phyloP scores from a whole-genome alignment of 1,140 invertebrate genomes.

The Drosophila murphyi region DNA sequence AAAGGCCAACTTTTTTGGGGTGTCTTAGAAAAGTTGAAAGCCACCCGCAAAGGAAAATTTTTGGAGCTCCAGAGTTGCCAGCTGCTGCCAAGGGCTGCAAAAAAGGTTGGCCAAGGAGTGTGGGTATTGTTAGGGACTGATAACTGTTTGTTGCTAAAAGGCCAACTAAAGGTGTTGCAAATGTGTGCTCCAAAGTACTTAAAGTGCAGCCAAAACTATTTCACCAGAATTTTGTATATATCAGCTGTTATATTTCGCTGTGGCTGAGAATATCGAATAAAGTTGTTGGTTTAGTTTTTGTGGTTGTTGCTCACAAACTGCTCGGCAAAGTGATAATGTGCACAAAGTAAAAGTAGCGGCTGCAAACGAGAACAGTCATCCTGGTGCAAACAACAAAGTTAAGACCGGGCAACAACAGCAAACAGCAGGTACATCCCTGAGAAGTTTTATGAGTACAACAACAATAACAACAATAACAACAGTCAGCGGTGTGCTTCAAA shows the following conservation, averaged over 20 bases:
- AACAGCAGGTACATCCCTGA: constrained; percentile 14
- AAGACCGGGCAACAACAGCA: constrained; percentile 42
- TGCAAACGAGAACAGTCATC: constrained; percentile 25
- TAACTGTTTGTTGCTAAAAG: constrained; percentile 56
- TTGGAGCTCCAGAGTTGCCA: constrained; percentile 38
- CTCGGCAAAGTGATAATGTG: constrained; percentile 69
- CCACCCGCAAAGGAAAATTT: constrained; percentile 39
- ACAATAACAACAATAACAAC: constrained; percentile 26
- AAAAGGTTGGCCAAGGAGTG: neutral
- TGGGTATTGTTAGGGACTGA: neutral
- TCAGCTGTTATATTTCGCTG: constrained; percentile 19
- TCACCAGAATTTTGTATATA: constrained; percentile 57
- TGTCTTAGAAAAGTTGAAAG: constrained; percentile 39
- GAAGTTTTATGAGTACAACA: constrained; percentile 43
- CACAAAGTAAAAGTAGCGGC: constrained; percentile 74
- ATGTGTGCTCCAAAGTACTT: constrained; percentile 73
- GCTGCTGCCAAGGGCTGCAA: constrained; percentile 26
- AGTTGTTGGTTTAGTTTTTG: constrained; percentile 46
- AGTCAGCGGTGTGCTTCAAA: constrained; percentile 27
- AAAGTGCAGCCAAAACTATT: constrained; percentile 73
- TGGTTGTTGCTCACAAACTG: constrained; percentile 33
- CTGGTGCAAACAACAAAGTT: constrained; percentile 76
- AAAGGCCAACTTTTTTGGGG: constrained; percentile 26
- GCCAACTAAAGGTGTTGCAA: constrained; percentile 75
- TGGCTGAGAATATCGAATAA: constrained; percentile 65